Evolutionary conservation across 2,888 invertebrate species (phyloP), one percentile per base, ranked within the genome.

Genomic region (Noctuana brunneofusca): DNA sequence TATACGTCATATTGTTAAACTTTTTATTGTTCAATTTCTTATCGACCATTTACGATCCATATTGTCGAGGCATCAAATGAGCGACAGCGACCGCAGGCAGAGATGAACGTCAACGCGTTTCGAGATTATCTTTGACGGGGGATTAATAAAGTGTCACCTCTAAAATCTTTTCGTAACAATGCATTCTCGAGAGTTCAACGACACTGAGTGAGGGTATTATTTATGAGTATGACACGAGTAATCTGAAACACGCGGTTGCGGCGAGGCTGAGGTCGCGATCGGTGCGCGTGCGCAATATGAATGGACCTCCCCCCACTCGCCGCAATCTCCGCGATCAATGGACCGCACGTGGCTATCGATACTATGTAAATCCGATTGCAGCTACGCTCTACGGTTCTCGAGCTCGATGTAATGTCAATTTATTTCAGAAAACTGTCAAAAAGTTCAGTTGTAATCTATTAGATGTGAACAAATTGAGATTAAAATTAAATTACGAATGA

Each of bases 291-390:
- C 83, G 81, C 86, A 76, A 74, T 79, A 80, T 84, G 83, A 87
- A 88, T 88, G 86, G 79, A 79, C 75, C 78, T 69, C 79, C 81
- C 78, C 82, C 74, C 74, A 76, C 71, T 70, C 74, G 64, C 67
- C 69, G 72, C 74, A 69, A 70, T 72, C 73, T 71, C 30, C 67
- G 69, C 77, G 76, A 84, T 88, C 87, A 89, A 86, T 87, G 86
- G 83, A 78, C 79, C 75, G 85, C 86, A 84, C 87, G 87, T 85
- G 88, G 84, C 78, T 75, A 76, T 84, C 76, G 77, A 81, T 80
- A 76, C 75, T 74, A 76, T 75, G 73, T 75, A 73, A 76, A 79
- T 81, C 69, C 35, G 55, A 65, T 60, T 67, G 64, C 68, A 67
- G 50, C 30, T 38, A 58, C 60, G 46, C 60, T 60, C 60, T 16